Evolutionary conservation across 2,113 vertebrate genomes (phyloP).

Genomic region (Xenopus borealis): DNA sequence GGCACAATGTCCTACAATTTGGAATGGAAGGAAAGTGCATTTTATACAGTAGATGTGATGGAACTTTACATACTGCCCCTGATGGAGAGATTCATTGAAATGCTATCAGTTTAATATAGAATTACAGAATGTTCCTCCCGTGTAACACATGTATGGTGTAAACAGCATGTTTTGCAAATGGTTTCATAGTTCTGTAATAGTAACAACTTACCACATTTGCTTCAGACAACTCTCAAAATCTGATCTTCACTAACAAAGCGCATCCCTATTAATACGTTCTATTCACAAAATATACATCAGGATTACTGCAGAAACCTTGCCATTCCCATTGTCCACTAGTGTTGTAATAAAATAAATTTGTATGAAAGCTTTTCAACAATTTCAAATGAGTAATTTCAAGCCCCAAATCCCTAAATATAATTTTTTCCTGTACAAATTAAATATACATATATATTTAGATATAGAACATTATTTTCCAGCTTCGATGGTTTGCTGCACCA

Average conservation of each 20-base stretch:
- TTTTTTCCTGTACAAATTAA: slow-evolving; percentile 25
- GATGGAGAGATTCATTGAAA: too few species aligned
- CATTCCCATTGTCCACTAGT: slow-evolving; percentile 6
- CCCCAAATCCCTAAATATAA: slow-evolving; percentile 13
- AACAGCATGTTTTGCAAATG: too few species aligned
- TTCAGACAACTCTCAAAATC: not conserved
- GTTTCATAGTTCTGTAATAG: too few species aligned
- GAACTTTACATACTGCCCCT: too few species aligned
- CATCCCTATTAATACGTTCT: slow-evolving; percentile 13
- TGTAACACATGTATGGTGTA: too few species aligned
- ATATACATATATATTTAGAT: slow-evolving; percentile 24
- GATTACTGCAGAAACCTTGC: slow-evolving; percentile 1
- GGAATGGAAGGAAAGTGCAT: too few species aligned
- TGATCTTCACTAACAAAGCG: slow-evolving; percentile 20
- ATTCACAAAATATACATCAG: slow-evolving; percentile 38
- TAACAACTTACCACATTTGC: not conserved
- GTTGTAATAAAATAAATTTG: slow-evolving; percentile 38
- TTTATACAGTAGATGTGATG: too few species aligned
- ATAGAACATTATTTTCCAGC: slow-evolving; percentile 22
- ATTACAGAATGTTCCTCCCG: too few species aligned
- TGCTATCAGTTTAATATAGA: too few species aligned
- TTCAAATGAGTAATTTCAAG: slow-evolving; percentile 13
- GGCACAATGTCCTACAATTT: too few species aligned
- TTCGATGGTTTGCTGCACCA: not conserved
- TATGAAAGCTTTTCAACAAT: slow-evolving; percentile 26